Evolutionary conservation across 2,113 vertebrate species (phyloP).

Genomic region (Dasyornis broadbenti): DNA sequence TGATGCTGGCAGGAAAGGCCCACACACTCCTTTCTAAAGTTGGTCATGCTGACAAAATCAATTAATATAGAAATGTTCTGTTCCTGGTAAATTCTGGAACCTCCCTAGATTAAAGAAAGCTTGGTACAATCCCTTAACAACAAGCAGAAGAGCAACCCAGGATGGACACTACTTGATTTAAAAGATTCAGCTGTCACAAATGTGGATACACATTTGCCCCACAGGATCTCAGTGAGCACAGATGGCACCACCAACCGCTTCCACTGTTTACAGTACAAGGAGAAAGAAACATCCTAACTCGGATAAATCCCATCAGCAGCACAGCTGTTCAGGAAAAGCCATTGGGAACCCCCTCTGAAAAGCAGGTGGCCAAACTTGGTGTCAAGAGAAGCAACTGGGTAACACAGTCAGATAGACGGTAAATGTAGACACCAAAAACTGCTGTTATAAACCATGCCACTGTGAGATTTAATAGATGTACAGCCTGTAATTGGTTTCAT

Average conservation of each 20-base stretch:
- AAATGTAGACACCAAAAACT: neutral
- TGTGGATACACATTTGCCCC: neutral
- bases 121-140: neutral
- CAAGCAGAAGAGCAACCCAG: neutral
- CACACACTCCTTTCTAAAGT: neutral
- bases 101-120: neutral
- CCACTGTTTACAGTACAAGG: neutral
- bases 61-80: neutral
- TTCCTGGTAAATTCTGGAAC: neutral
- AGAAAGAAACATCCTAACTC: neutral
- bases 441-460: rapidly evolving
- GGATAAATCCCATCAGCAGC: neutral
- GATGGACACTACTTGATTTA: neutral
- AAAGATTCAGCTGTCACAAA: neutral
- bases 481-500: neutral
- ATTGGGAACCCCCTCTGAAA: neutral
- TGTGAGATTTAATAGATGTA: neutral
- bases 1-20: neutral
- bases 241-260: neutral
- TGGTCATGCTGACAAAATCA: neutral
- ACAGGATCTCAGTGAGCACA: neutral
- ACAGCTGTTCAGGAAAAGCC: neutral
- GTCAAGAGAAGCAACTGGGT: neutral
- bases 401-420: neutral
- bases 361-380: neutral